Base-by-base conservation (phyloP, 2,113 vertebrate species). In the Carollia perspicillata region DNA sequence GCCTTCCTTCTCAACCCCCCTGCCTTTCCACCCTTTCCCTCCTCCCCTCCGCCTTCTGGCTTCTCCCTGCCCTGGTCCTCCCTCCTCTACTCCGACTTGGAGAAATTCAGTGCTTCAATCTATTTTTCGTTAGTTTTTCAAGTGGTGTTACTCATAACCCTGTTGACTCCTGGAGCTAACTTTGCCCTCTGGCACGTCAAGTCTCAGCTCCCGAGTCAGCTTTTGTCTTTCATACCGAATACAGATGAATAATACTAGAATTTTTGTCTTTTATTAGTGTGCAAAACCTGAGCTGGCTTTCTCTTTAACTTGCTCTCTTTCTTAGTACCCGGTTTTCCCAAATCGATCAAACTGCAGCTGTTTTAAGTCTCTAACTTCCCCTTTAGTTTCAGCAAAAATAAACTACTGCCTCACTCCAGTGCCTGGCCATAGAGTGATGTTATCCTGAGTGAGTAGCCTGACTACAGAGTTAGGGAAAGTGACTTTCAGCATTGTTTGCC, bases 331-430 rank as follows among this genome's bases (percentile, higher is more conserved):
- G 63, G 63, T 65, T 97, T 97, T 93, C 90, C 74, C 10, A 53
- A 83, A 92, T n/a, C 69, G 74, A 79, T 85, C 63, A 78, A 89
- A 65, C 71, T 20, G 20, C 90, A 91, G 92, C 89, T 96, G 84
- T 89, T 96, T 95, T 95, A 85, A 60, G 85, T 94, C 63, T 78
- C 97, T 86, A 95, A 72, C 58, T 81, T 81, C 86, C 86, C 63
- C 42, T 94, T 96, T 79, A 84, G 65, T 84, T 95, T 93, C 85
- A 94, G 84, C 2, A 28, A 86, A 95, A 97, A 97, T 95, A 86
- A 96, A 97, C 74, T 69, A 75, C 83, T 97, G 96, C 95, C 96
- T 97, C 90, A 69, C 77, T 66, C 37, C 72, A 68, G 28, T 4
- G 22, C 78, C 55, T 89, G 80, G 88, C 35, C 1, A 1, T 68